A percentile compares a stretch with the other conserved stretches of the same genome.
Conservation (phyloP, 2,113 vertebrate genomes). For the Mormyrus iriodes region DNA sequence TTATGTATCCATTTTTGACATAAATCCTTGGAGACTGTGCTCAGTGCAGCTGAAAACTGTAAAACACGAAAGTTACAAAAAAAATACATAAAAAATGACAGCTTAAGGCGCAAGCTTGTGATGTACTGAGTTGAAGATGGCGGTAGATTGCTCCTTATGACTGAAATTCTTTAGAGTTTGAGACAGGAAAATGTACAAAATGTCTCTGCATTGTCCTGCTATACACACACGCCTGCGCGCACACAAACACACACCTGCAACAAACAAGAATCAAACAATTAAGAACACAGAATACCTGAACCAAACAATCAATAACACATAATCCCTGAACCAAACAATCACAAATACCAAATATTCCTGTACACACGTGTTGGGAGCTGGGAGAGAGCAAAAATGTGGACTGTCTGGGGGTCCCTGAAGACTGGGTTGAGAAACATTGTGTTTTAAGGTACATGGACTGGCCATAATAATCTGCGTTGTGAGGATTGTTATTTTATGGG, state of each 20-base stretch:
- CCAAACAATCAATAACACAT: too few species aligned
- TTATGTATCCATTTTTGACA: neutral
- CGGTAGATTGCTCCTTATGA: too few species aligned
- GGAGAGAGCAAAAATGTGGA: neutral
- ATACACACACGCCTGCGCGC: too few species aligned
- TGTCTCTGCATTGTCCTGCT: too few species aligned
- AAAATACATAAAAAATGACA: neutral
- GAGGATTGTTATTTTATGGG: neutral
- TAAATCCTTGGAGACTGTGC: neutral
- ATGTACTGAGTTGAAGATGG: neutral
- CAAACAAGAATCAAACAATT: neutral
- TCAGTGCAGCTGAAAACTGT: neutral
- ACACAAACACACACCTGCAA: too few species aligned
- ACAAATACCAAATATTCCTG: neutral
- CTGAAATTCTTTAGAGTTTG: too few species aligned
- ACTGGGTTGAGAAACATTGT: neutral
- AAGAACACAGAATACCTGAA: neutral
- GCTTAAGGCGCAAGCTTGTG: neutral
- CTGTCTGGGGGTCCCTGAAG: neutral
- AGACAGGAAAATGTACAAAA: too few species aligned
- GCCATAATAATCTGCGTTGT: neutral
- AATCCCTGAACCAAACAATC: neutral
- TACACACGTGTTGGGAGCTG: neutral
- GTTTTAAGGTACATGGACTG: neutral
- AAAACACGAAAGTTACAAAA: neutral